phyloP scores from a whole-genome alignment of 1,140 invertebrate species.

The Pteromalus puparum region DNA sequence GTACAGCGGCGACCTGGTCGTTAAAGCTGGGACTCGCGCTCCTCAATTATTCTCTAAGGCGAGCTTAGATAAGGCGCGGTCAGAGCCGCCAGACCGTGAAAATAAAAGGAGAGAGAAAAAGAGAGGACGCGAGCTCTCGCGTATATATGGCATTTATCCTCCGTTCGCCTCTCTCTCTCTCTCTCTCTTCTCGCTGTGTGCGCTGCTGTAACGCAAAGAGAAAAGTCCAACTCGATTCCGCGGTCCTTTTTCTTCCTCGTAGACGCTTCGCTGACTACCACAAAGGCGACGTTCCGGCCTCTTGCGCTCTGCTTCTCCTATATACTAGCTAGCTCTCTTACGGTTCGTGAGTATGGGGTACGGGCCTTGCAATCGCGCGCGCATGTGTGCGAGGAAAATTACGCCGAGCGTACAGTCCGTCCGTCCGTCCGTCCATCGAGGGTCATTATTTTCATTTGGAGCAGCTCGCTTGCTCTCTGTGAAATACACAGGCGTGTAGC shows the following conservation, averaged over 20 bases:
- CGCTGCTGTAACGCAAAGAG: not conserved
- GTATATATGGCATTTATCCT: constrained; percentile 6
- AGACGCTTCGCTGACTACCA: constrained; percentile 38
- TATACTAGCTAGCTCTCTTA: constrained; percentile 15
- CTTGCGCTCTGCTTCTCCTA: constrained; percentile 52
- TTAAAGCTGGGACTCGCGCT: constrained; percentile 47
- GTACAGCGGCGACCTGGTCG: constrained; percentile 26
- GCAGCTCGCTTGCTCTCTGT: not conserved
- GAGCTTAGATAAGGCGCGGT: constrained; percentile 66
- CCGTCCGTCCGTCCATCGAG: constrained; percentile 16
- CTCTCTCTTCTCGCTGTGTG: constrained; percentile 22
- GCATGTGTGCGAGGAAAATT: not conserved
- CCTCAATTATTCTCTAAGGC: constrained; percentile 52
- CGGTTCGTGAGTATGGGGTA: constrained; percentile 44
- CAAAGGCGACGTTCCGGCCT: constrained; percentile 61
- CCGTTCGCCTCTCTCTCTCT: constrained; percentile 10
- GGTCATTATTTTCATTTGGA: constrained; percentile 52
- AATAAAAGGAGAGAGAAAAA: constrained; percentile 61
- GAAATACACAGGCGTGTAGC: not conserved
- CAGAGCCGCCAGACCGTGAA: constrained; percentile 68
- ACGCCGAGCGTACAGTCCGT: not conserved
- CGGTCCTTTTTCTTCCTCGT: constrained; percentile 24
- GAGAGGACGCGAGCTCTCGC: not conserved
- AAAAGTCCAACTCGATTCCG: constrained; percentile 31
- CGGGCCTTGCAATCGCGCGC: constrained; percentile 10